Base-by-base conservation (phyloP, 2,888 invertebrate species). In the Papilio gigon region DNA sequence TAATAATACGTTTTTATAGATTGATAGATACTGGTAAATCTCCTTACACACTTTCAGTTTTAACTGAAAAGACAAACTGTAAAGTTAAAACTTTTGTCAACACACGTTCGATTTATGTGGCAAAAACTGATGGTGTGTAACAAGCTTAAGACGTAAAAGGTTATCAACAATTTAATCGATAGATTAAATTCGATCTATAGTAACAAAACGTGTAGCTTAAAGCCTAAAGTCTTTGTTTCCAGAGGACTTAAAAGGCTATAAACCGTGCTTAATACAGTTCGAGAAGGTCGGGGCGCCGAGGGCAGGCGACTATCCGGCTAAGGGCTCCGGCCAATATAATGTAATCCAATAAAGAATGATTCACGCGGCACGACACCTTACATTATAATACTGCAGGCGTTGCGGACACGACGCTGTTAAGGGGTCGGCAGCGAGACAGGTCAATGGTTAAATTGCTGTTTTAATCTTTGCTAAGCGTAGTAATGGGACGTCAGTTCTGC, bases 321-420 rank as follows among this genome's bases (percentile, higher is more conserved):
- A 68, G 68, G 59, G 27, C 59, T 40, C 35, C 47, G 22, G 44
- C 64, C 68, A 71, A 73, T 72, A 75, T 76, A 74, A 77, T 78
- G 75, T 82, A 83, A 83, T 82, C 82, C 80, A 81, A 76, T 81
- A 80, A 82, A 78, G 78, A 81, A 82, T 81, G 80, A 75, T 76
- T 75, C 75, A 75, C 70, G 68, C 71, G 65, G 65, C 68, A 68
- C 68, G 68, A 74, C 73, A 74, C 70, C 70, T 74, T 71, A 75
- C 77, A 76, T 76, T 72, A 74, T 72, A 70, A 74, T 72, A 75
- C 73, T 72, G 71, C 72, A 70, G 71, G 72, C 73, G 72, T 73
- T 73, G 68, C 73, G 60, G 71, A 68, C 72, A 72, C 73, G 72
- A 72, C 71, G 33, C n/a, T 8, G 64, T 77, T 77, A 78, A 78